Evolutionary conservation across 35 echinoderm and acorn worm species (phyloP), one percentile per base, ranked within the genome.

Genomic region (Nesometra sesokonis): DNA sequence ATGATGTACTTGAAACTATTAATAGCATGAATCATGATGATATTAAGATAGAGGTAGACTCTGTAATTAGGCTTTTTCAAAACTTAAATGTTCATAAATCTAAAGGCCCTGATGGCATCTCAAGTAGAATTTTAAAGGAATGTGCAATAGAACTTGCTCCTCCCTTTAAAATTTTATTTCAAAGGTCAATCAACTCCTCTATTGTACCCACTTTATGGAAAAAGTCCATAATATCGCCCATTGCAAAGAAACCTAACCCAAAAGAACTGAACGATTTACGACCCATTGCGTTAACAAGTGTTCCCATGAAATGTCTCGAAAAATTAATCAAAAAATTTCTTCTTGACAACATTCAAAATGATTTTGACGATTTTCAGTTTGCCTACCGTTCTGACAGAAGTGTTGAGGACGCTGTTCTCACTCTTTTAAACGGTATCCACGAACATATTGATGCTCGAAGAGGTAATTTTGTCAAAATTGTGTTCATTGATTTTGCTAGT

Each of bases 291-390:
- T 32, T 86, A 21, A 77, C 85, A 29, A 52, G 37, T 33, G 57
- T 86, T 32, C 46, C 57, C 35, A 77, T 86, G 85, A 86, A 86
- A 86, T 86, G 47, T 86, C 34, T 86, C 11, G 85, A 77, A 77
- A 86, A 34, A 7, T 34, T 86, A 33, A 31, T 86, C 77, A 29
- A 76, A 35, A 77, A 32, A 23, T 13, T 32, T 3, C 30, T 86
- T 32, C 32, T 36, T 77, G 34, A 76, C 32, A 11, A 86, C 43
- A 31, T 86, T 86, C n/a, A 35, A 47, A 76, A 76, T 86, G 27
- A 52, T 35, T 17, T 34, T 77, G 85, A 86, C 36, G 36, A 84
- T 5, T 84, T 17, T 86, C 85, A 77, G 32, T 86, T 86, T 86
- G 85, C 85, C 11, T 86, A 86, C 36, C 13, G 85, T 52, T 33